phyloP scores from a whole-genome alignment of 2,113 vertebrate genomes.

The Menura novaehollandiae region DNA sequence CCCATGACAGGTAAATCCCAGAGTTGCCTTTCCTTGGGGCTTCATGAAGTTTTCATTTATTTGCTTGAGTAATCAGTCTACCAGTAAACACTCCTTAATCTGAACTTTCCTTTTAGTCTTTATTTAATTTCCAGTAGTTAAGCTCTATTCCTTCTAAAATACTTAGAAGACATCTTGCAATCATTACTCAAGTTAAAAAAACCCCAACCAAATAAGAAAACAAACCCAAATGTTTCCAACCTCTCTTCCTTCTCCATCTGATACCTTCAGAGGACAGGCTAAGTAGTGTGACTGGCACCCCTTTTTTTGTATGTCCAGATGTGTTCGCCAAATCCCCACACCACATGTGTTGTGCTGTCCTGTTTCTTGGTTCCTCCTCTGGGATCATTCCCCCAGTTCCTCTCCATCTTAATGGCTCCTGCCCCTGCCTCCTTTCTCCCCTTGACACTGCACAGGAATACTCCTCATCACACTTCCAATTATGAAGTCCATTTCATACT shows the following conservation, averaged over 20 bases:
- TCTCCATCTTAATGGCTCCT: background rate
- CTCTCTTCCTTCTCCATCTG: background rate
- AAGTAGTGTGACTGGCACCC: background rate
- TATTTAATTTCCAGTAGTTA: background rate
- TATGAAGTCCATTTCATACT: background rate
- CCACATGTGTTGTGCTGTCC: background rate
- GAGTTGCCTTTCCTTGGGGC: background rate
- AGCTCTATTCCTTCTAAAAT: background rate
- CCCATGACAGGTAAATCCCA: background rate
- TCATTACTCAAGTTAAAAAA: background rate
- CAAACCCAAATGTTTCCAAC: background rate
- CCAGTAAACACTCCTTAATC: background rate
- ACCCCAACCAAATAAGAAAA: background rate
- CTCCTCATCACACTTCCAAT: background rate
- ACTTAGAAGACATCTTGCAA: background rate
- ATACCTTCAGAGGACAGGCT: background rate
- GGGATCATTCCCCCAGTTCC: background rate
- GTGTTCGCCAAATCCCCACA: background rate
- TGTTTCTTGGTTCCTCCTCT: background rate
- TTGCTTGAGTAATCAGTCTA: background rate
- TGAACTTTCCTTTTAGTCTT: background rate
- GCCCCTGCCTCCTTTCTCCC: background rate
- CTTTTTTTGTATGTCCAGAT: background rate
- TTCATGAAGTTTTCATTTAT: background rate
- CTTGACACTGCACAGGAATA: background rate